Evolutionary conservation across 2,113 vertebrate genomes (phyloP), one percentile per base, ranked within the genome.

Genomic region (Serinus canaria): DNA sequence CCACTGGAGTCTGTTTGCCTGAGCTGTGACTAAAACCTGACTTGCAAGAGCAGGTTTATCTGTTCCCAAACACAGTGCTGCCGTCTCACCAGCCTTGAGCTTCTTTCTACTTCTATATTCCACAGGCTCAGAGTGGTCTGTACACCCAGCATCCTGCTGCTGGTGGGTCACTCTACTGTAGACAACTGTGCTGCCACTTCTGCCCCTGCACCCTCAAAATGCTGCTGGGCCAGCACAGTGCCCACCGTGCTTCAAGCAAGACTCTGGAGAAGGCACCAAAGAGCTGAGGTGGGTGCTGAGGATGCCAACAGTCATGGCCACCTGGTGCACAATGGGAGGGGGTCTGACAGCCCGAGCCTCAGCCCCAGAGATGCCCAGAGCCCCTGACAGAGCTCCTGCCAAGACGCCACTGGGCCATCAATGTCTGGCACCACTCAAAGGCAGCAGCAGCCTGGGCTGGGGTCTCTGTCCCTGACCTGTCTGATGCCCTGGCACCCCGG

Each of bases 241-340:
- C 41, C 59, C 3, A 3, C 27, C 16, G 2, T 0, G 2, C 33
- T 23, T 52, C 5, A 0, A 17, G 44, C 66, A 58, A 77, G 44
- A 27, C 73, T 67, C 81, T 67, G 56, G 73, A 56, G n/a, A 53
- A 74, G 64, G 18, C 44, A 52, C 27, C 53, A 10, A 55, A 46
- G 43, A 46, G 47, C 55, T 15, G n/a, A 30, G 52, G n/a, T 19
- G 47, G 15, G 31, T 58, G n/a, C 67, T 24, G 58, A 73, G 39
- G 76, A 30, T 41, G 63, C 28, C n/a, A 41, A 23, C 15, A 50
- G 19, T 47, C 64, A 10, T 0, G 6, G 55, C 11, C 8, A 8
- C 30, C 8, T 13, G 8, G 18, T 7, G 30, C 53, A 14, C 18
- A 12, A 46, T 10, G 0, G 7, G 52, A 69, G 12, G 6, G 6